Evolutionary conservation across 2,888 invertebrate genomes (phyloP), one percentile per base, ranked within the genome.

Genomic region (Oeneis ivallda): DNA sequence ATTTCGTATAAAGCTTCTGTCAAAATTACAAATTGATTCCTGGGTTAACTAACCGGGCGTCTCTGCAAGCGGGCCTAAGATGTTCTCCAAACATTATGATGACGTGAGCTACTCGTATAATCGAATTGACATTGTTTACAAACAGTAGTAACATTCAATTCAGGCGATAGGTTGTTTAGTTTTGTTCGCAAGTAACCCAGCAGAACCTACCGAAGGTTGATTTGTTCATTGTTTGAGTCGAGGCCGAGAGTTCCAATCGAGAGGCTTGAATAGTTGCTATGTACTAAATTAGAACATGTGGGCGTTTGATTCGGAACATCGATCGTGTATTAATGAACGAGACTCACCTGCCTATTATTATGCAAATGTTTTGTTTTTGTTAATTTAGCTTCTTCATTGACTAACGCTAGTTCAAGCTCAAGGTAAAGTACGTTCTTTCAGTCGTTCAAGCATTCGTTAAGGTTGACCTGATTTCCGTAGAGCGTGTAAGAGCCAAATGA

Each of bases 371-470:
- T 77, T 75, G 26, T 79, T 77, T 71, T 70, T 72, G 60, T 67
- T 60, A 64, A 64, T 53, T 37, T 37, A 11, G 45, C 62, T 45
- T 65, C 64, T 71, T 65, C 68, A 69, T 62, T 62, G 52, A 61
- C 34, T 69, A 69, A 72, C 71, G 70, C 67, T 73, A 74, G 85
- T 79, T 84, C 83, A 86, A 85, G 85, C 76, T 85, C 83, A 86
- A 85, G 83, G 84, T 73, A 76, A 71, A 45, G 17, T 54, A n/a
- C 41, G 17, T 59, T 53, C 57, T 39, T 52, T 50, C 41, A 19
- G 26, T 26, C 26, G 26, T 26, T 49, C 61, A 50, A 41, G 32
- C 32, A 11, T 13, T 60, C 17, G 26, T 43, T 52, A 26, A 19
- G 5, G 26, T 50, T 19, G 11, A 50, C 26, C 49, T 50, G 19